phyloP scores from a whole-genome alignment of 2,888 invertebrate species.

The Cataglyphis albicans region DNA sequence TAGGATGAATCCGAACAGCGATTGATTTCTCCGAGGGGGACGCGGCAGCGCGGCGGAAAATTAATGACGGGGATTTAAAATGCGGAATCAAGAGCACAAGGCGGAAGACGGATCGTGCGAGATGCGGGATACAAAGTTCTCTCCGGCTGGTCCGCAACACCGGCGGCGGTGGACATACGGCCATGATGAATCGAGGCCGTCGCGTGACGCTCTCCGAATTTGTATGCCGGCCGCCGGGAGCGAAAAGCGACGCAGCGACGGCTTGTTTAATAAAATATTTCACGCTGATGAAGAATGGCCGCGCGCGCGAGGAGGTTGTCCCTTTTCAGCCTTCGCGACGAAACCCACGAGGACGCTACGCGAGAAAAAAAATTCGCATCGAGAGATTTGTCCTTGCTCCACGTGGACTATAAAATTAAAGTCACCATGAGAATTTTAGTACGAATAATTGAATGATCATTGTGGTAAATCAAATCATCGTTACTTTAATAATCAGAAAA shows the following conservation, averaged over 20 bases:
- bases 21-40: conserved; percentile 33
- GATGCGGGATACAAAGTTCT: conserved; percentile 63
- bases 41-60: conserved; percentile 17
- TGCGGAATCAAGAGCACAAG: conserved; percentile 55
- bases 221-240: conserved; percentile 60
- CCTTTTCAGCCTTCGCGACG: conserved; percentile 7
- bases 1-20: conserved; percentile 6
- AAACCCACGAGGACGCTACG: conserved; percentile 2
- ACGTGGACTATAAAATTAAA: conserved; percentile 27
- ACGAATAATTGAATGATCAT: conserved; percentile 30
- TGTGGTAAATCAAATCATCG: not conserved
- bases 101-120: conserved; percentile 51
- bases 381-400: conserved; percentile 19
- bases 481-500: not conserved
- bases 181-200: conserved; percentile 65
- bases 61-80: conserved; percentile 63
- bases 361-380: not conserved
- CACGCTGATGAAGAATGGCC: conserved; percentile 63
- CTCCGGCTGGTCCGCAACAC: conserved; percentile 36
- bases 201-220: conserved; percentile 61
- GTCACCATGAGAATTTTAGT: conserved; percentile 20
- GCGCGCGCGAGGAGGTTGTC: conserved; percentile 34
- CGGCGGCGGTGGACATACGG: conserved; percentile 38
- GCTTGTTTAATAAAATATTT: conserved; percentile 71
- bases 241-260: conserved; percentile 57